These are phyloP conservation scores for Clarias laeviceps DNA, from an alignment of 2,797 vertebrate species.

Conservation along the genomic window DNA sequence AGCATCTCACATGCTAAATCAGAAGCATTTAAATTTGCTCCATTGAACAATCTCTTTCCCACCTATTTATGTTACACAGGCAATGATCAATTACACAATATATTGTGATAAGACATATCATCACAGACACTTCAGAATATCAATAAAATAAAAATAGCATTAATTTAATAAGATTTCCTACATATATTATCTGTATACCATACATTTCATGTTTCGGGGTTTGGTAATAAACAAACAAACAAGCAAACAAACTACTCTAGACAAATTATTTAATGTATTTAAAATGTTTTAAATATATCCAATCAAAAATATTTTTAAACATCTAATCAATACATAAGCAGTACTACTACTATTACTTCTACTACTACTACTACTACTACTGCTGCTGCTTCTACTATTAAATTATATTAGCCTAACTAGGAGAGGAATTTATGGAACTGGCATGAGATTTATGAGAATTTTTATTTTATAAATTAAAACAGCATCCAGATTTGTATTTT, in stretches of 20 bases:
- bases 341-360: no score
- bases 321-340: no score
- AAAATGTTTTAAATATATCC: no score
- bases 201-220: neutral
- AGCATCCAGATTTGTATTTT: neutral
- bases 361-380: no score
- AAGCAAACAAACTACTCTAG: no score
- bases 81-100: constrained; percentile 10
- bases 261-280: no score
- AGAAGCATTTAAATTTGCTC: constrained; percentile 16
- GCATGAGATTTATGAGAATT: neutral
- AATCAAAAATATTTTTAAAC: no score
- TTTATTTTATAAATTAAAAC: neutral
- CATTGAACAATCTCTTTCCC: constrained; percentile 15
- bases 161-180: neutral
- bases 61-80: neutral
- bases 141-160: neutral
- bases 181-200: neutral
- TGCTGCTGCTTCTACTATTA: no score
- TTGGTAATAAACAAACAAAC: neutral
- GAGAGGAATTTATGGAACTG: neutral
- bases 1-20: constrained; percentile 42
- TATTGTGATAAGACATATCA: neutral
- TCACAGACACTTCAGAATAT: neutral
- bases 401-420: neutral